Percentiles rank a stretch among this genome's conserved stretches.
Conservation (phyloP, 1,140 invertebrate genomes). For the Drosophila sproati region DNA sequence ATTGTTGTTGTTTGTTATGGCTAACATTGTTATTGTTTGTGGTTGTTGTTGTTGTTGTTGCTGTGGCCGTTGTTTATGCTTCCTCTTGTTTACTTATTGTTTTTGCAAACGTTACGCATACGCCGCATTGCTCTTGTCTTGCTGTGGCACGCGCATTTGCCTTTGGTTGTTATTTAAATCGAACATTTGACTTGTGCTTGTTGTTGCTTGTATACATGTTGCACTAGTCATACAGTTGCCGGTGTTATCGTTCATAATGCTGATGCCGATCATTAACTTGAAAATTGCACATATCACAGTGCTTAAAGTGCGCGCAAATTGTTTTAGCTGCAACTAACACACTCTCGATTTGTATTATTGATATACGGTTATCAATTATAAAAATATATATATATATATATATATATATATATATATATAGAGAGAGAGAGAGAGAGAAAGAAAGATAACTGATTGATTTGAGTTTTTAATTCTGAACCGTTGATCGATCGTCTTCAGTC, state of each 20-base stretch:
- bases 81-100: background rate
- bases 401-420: background rate
- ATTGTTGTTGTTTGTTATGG: too few relatives aligned
- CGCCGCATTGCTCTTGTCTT: conserved; percentile 38
- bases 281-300: conserved; percentile 58
- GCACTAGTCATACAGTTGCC: conserved; percentile 29
- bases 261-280: conserved; percentile 53
- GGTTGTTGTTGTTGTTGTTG: background rate
- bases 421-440: background rate
- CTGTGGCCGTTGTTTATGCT: background rate
- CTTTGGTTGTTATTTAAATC: too few relatives aligned
- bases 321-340: conserved; percentile 21
- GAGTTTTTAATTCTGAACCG: background rate
- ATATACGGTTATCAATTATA: background rate
- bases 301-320: conserved; percentile 48
- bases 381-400: too few relatives aligned
- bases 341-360: background rate
- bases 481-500: conserved; percentile 19
- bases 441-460: background rate
- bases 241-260: conserved; percentile 32
- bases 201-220: conserved; percentile 26
- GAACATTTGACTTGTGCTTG: background rate
- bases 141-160: conserved; percentile 12
- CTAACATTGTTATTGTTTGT: background rate
- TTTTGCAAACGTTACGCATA: conserved; percentile 44